Percentiles rank a stretch among this genome's conserved stretches.
Evolutionary conservation across 2,888 invertebrate species (phyloP).

Genomic region (Timandra comae): DNA sequence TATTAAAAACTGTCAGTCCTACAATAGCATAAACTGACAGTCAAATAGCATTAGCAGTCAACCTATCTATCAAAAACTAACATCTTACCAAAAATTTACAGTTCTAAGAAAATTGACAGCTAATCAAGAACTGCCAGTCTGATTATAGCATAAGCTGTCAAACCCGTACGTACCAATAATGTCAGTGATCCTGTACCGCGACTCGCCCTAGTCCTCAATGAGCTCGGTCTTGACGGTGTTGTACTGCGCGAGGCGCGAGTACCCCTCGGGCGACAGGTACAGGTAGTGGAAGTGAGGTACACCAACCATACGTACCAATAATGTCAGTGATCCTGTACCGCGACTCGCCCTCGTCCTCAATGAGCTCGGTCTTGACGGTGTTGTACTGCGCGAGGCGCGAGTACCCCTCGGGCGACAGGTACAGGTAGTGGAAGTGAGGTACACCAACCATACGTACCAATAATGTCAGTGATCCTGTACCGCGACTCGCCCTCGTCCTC

Average conservation of each 20-base stretch:
- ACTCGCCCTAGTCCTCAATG: slow-evolving; percentile 95
- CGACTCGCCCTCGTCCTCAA: slow-evolving; percentile 95
- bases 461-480: slow-evolving; percentile 95
- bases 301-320: slow-evolving; percentile 88
- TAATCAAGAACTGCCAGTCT: too few species aligned
- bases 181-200: slow-evolving; percentile 94
- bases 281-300: slow-evolving; percentile 94
- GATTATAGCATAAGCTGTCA: too few species aligned
- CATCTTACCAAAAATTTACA: too few species aligned
- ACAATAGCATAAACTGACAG: too few species aligned
- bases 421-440: slow-evolving; percentile 94
- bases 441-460: too few species aligned
- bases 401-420: slow-evolving; percentile 94
- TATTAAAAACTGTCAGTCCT: too few species aligned
- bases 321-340: slow-evolving; percentile 96
- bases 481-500: slow-evolving; percentile 95
- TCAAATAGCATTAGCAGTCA: too few species aligned
- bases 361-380: slow-evolving; percentile 91
- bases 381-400: slow-evolving; percentile 84
- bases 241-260: slow-evolving; percentile 83
- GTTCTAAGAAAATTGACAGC: too few species aligned
- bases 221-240: slow-evolving; percentile 92
- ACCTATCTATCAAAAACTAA: too few species aligned
- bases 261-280: slow-evolving; percentile 95
- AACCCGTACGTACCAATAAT: slow-evolving; percentile 91